Percentiles rank a stretch among this genome's conserved stretches.
Conservation (phyloP, 2,113 vertebrate genomes). For the Onychorhynchus coronatus region DNA sequence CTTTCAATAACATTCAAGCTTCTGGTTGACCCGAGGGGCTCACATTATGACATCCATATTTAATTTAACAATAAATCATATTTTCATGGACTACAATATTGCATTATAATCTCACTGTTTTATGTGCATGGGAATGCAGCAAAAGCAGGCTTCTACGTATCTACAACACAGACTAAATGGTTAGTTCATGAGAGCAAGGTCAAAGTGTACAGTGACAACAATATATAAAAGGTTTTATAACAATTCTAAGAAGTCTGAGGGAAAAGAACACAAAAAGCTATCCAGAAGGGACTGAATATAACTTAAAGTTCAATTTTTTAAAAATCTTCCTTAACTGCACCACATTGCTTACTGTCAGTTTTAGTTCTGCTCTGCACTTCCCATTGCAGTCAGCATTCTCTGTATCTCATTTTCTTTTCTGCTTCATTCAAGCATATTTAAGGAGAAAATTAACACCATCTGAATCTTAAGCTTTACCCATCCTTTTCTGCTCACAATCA, state of each 20-base stretch:
- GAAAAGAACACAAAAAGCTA: not conserved
- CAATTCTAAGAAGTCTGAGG: not conserved
- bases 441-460: conserved; percentile 27
- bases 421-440: conserved; percentile 38
- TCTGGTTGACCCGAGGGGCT: conserved; percentile 6
- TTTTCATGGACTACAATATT: conserved; percentile 32
- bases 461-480: not conserved
- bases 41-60: conserved; percentile 42
- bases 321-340: not conserved
- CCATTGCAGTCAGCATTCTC: conserved; percentile 12
- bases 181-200: conserved; percentile 12
- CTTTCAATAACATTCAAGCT: conserved; percentile 9
- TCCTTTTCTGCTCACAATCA: not conserved
- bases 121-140: conserved; percentile 26
- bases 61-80: conserved; percentile 66
- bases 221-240: not conserved
- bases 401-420: conserved; percentile 8
- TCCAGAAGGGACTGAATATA: not conserved
- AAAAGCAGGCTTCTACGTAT: not conserved
- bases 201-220: not conserved
- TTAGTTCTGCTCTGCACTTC: conserved; percentile 12
- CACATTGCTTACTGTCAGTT: conserved; percentile 14
- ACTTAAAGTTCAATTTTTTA: not conserved
- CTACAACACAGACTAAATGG: not conserved
- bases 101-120: conserved; percentile 5